Evolutionary conservation across 2,797 vertebrate species (phyloP).

Genomic region (Antrozous pallidus): DNA sequence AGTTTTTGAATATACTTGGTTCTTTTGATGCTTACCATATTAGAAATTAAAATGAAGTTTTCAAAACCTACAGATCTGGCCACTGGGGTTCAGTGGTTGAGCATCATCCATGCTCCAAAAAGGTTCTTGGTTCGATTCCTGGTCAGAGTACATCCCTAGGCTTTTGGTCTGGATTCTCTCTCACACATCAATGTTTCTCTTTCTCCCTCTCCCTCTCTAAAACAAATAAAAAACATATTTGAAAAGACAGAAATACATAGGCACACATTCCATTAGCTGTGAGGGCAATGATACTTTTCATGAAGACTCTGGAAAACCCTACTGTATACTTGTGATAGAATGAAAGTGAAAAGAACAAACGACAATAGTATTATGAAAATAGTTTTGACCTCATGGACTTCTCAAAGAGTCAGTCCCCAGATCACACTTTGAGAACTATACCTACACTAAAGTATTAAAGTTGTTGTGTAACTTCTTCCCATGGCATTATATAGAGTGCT

Average conservation of each 20-base stretch:
- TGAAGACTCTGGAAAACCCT: neutral
- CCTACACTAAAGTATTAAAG: neutral
- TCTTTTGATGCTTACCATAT: neutral
- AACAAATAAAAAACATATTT: neutral
- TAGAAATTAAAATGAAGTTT: neutral
- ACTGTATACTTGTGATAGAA: neutral
- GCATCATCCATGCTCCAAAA: neutral
- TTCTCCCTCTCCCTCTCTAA: neutral
- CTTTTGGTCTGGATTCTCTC: neutral
- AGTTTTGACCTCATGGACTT: neutral
- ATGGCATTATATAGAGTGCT: neutral
- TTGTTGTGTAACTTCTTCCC: neutral
- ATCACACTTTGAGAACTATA: neutral
- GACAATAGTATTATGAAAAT: neutral
- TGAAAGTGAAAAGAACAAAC: neutral
- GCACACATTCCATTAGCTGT: neutral
- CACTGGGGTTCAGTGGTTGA: neutral
- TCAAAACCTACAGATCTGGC: neutral
- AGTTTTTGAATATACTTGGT: slow-evolving; percentile 12
- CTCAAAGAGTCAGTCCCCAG: neutral
- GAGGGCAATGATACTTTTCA: neutral
- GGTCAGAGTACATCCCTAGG: neutral
- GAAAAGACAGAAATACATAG: neutral
- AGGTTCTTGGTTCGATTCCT: neutral
- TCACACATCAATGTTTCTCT: neutral